phyloP scores from a whole-genome alignment of 1,140 invertebrate species.

The Micrasema minimum region DNA sequence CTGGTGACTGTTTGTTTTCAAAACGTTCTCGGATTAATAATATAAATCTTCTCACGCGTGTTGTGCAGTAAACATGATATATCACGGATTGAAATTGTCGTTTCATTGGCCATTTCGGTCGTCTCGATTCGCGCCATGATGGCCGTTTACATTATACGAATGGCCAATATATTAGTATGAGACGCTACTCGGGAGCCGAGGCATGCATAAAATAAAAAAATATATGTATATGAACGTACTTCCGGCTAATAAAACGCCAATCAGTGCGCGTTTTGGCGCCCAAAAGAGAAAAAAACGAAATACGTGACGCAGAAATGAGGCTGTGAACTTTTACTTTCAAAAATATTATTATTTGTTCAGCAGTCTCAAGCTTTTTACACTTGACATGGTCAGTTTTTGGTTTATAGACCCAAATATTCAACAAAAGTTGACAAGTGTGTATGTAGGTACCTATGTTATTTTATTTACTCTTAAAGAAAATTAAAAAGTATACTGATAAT shows the following conservation, averaged over 20 bases:
- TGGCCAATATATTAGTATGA: slow-evolving; percentile 27
- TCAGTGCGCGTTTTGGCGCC: slow-evolving; percentile 24
- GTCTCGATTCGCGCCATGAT: slow-evolving; percentile 23
- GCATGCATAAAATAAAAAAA: slow-evolving; percentile 22
- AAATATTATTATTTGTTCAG: too few species aligned
- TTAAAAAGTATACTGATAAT: too few species aligned
- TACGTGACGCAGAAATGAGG: background rate
- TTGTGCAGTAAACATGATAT: slow-evolving; percentile 4
- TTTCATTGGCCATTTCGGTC: slow-evolving; percentile 29
- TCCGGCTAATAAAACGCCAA: slow-evolving; percentile 24
- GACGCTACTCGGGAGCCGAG: slow-evolving; percentile 5
- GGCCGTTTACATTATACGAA: slow-evolving; percentile 26
- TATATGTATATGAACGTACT: too few species aligned
- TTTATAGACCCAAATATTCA: too few species aligned
- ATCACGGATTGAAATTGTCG: slow-evolving; percentile 20
- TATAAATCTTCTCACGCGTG: slow-evolving; percentile 18
- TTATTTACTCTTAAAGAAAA: too few species aligned
- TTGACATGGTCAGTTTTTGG: too few species aligned
- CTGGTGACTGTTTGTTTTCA: too few species aligned
- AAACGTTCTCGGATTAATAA: slow-evolving; percentile 9
- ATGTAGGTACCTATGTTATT: too few species aligned
- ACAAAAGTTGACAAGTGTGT: too few species aligned
- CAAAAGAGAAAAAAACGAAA: background rate
- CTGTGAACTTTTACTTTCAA: slow-evolving; percentile 20
- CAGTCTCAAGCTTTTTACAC: too few species aligned